These are phyloP conservation scores for Stigmatopora argus DNA, from an alignment of 2,113 vertebrate genomes.

Conservation along the genomic window DNA sequence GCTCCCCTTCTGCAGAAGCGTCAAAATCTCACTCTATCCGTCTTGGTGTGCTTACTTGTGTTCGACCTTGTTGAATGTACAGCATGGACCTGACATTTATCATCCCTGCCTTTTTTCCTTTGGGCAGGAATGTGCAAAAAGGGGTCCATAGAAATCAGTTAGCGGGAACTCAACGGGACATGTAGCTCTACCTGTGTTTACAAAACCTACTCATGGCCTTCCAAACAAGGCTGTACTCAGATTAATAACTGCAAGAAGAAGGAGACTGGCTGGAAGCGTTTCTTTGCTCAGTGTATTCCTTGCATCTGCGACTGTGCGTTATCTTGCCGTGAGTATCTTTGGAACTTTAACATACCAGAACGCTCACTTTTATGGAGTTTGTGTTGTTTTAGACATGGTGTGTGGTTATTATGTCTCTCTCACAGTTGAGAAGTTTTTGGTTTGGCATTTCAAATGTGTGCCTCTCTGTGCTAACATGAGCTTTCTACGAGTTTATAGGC, in stretches of 20 bases:
- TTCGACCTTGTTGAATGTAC: too few relatives aligned
- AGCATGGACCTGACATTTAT: too few relatives aligned
- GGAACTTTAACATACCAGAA: neutral
- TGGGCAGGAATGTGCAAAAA: constrained; percentile 72
- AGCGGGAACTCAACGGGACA: constrained; percentile 65
- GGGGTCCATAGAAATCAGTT: constrained; percentile 69
- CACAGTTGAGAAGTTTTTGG: too few relatives aligned
- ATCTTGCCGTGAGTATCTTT: constrained; percentile 65
- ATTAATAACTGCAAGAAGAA: constrained; percentile 74
- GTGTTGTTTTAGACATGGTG: neutral
- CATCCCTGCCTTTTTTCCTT: neutral
- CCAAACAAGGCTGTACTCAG: constrained; percentile 64
- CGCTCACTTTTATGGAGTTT: neutral
- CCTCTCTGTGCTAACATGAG: too few relatives aligned
- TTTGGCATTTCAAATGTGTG: too few relatives aligned
- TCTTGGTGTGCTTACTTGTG: too few relatives aligned
- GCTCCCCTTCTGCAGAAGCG: too few relatives aligned
- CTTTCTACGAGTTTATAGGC: too few relatives aligned
- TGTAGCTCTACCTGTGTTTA: constrained; percentile 72
- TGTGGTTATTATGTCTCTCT: too few relatives aligned
- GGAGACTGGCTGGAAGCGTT: constrained; percentile 70
- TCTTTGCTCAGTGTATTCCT: constrained; percentile 69
- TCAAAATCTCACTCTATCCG: too few relatives aligned
- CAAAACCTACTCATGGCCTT: constrained; percentile 61
- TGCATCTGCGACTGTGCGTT: constrained; percentile 78